Evolutionary conservation across 2,888 invertebrate genomes (phyloP).

Genomic region (Cryptus viduatorius): DNA sequence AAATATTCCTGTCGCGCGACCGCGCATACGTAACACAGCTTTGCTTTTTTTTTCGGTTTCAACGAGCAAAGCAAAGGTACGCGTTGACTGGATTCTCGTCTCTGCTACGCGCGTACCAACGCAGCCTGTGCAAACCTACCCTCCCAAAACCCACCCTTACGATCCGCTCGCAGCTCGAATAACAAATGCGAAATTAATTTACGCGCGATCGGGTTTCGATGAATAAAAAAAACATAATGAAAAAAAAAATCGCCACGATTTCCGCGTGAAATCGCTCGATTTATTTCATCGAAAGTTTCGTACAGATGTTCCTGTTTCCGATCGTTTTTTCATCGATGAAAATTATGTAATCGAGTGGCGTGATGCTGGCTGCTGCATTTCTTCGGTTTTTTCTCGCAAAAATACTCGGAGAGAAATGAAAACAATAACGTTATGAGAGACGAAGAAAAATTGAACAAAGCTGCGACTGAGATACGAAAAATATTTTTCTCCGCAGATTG

Average conservation of each 20-base stretch:
- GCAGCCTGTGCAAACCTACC: neutral
- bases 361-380: neutral
- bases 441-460: too few relatives aligned
- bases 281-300: neutral
- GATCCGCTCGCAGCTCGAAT: slow-evolving; percentile 12
- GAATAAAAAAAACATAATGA: neutral
- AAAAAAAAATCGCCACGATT: neutral
- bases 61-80: slow-evolving; percentile 18
- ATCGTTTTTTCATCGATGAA: slow-evolving; percentile 3
- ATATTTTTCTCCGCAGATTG: slow-evolving; percentile 87
- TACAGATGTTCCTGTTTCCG: slow-evolving; percentile 18
- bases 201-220: neutral
- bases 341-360: neutral
- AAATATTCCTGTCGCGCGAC: slow-evolving; percentile 47
- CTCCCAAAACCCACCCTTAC: neutral
- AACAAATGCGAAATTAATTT: slow-evolving; percentile 32
- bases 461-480: neutral
- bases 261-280: neutral
- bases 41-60: slow-evolving; percentile 33
- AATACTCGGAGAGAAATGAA: neutral
- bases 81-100: slow-evolving; percentile 25
- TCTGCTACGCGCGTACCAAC: neutral
- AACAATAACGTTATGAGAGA: too few relatives aligned
- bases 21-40: slow-evolving; percentile 21
- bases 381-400: neutral